Conservation (phyloP, 2,797 vertebrate genomes). For the Sparus aurata region DNA sequence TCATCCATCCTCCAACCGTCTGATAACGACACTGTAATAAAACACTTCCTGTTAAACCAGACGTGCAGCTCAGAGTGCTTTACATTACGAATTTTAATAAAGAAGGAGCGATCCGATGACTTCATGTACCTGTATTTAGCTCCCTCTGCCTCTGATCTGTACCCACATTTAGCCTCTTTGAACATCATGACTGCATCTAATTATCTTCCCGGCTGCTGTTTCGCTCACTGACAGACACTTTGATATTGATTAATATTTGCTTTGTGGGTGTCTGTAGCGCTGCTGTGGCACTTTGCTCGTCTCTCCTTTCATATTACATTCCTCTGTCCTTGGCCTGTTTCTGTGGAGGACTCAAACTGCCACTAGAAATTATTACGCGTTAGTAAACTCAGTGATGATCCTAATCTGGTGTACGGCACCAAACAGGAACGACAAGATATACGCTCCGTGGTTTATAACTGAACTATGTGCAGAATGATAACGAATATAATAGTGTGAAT, state of each 20-base stretch:
- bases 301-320: neutral
- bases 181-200: constrained; percentile 1
- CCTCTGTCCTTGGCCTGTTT: neutral
- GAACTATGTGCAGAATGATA: no score
- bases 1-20: neutral
- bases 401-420: no score
- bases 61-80: neutral
- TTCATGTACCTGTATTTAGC: constrained; percentile 22
- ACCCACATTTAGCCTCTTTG: constrained; percentile 33
- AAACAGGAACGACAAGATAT: no score
- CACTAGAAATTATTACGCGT: no score
- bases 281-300: neutral
- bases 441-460: no score
- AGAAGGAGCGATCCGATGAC: neutral
- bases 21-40: neutral
- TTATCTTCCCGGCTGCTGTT: constrained; percentile 9
- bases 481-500: no score
- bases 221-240: constrained; percentile 21
- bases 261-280: neutral
- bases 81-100: neutral
- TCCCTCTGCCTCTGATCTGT: constrained; percentile 25
- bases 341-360: neutral
- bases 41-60: rapidly evolving
- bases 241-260: constrained; percentile 36
- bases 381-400: no score